Evolutionary conservation across 2,888 invertebrate genomes (phyloP).

Genomic region (Panopea generosa): DNA sequence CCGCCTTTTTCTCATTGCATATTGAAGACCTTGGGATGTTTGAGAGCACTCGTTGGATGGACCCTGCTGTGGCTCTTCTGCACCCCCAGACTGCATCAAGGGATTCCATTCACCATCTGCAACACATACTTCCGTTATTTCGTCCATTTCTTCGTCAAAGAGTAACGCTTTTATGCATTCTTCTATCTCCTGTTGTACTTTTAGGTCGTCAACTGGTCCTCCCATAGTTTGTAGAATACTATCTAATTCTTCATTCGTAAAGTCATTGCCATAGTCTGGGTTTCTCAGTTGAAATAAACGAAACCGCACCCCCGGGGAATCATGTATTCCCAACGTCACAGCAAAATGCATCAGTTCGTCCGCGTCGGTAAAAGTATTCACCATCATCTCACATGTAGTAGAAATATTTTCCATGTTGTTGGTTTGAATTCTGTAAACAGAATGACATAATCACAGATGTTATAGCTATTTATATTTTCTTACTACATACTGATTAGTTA

Average conservation of each 20-base stretch:
- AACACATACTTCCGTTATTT: too few species aligned
- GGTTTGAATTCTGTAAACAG: too few species aligned
- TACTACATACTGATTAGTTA: too few species aligned
- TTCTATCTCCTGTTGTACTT: too few species aligned
- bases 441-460: too few species aligned
- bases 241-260: neutral
- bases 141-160: too few species aligned
- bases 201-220: neutral
- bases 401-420: too few species aligned
- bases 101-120: too few species aligned
- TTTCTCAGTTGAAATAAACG: neutral
- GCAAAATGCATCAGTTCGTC: constrained; percentile 7
- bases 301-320: neutral
- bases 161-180: too few species aligned
- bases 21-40: neutral
- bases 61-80: neutral
- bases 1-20: constrained; percentile 2
- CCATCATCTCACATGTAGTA: neutral
- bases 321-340: neutral
- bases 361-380: neutral
- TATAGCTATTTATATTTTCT: too few species aligned
- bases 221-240: neutral
- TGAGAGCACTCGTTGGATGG: neutral
- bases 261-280: neutral
- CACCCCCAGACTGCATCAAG: too few species aligned